Evolutionary conservation across 2,797 vertebrate species (phyloP), one percentile per base, ranked within the genome.

Genomic region (Poeciliopsis presidionis): DNA sequence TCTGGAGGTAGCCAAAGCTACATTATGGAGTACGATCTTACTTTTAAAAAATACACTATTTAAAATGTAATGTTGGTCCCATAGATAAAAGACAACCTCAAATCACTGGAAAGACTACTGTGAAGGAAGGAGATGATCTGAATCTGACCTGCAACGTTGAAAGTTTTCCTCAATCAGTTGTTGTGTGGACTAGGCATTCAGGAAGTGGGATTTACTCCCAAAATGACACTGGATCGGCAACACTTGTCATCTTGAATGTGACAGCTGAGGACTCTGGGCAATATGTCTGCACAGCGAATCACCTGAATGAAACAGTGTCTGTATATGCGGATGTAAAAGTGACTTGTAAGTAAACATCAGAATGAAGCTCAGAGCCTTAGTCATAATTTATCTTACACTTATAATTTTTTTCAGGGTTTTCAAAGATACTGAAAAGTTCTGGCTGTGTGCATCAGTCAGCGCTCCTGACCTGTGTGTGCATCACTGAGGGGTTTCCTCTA

Each of bases 401-500:
- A 4, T 33, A 0, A 16, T 78, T 18, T 45, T 55, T 51, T 11
- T 45, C 28, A 82, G 81, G 76, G 76, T 45, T 67, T 73, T 49
- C 75, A 33, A 69, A 70, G 6, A 88, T 91, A 59, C n/a, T 75
- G 1, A n/a, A 45, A 0, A 30, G 4, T 20, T 90, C 87, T 9
- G 49, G 45, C 25, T 93, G 90, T 78, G 65, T 51, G n/a, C 11
- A 65, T 49, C 72, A 43, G 3, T 81, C 72, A 0, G 77, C 47
- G 0, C 0, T 74, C 25, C 47, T 91, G 83, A 91, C 79, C 43
- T 93, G 92, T 73, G 79, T 84, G 72, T 93, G 91, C 36, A 12
- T 88, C 43, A 86, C 49, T 59, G 45, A 73, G 49, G 90, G 88
- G 22, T 13, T 79, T 75, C 89, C 88, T 30, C 22, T 85, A 3